A percentile compares a stretch with the other conserved stretches of the same genome.
phyloP scores from a whole-genome alignment of 2,797 vertebrate genomes.

The Tenualosa ilisha region DNA sequence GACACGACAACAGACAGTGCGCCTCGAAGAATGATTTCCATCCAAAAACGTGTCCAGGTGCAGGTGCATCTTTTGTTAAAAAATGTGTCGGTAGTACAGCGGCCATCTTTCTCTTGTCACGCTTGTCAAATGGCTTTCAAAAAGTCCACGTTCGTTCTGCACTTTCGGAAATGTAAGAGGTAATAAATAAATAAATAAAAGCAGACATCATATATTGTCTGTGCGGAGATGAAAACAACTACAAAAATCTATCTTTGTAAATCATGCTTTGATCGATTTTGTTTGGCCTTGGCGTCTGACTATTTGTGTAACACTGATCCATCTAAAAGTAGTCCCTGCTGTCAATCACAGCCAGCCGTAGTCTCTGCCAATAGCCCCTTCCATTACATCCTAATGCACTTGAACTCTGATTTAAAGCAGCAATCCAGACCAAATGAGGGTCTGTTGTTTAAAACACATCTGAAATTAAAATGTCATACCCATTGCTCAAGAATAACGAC shows the following conservation, averaged over 20 bases:
- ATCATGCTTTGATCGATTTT: background rate
- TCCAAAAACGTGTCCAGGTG: background rate
- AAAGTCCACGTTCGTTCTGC: background rate
- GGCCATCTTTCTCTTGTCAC: background rate
- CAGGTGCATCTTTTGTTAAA: background rate
- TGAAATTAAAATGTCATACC: slow-evolving; percentile 60
- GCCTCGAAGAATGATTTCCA: background rate
- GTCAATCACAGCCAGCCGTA: background rate
- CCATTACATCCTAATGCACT: slow-evolving; percentile 38
- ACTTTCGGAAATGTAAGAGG: background rate
- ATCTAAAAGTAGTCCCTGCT: background rate
- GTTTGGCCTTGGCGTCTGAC: background rate
- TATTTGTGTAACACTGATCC: slow-evolving; percentile 17
- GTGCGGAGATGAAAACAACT: no score
- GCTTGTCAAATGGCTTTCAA: background rate
- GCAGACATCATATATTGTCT: background rate
- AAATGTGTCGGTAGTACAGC: background rate
- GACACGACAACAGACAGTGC: background rate
- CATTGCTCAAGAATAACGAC: slow-evolving; percentile 58
- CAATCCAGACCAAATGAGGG: slow-evolving; percentile 55
- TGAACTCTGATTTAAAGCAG: slow-evolving; percentile 44
- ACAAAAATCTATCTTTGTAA: background rate
- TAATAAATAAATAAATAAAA: background rate
- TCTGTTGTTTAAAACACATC: slow-evolving; percentile 47
- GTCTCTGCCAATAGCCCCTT: background rate